Base-by-base conservation (phyloP, 23 tunicate species). In the Phallusia fumigata region DNA sequence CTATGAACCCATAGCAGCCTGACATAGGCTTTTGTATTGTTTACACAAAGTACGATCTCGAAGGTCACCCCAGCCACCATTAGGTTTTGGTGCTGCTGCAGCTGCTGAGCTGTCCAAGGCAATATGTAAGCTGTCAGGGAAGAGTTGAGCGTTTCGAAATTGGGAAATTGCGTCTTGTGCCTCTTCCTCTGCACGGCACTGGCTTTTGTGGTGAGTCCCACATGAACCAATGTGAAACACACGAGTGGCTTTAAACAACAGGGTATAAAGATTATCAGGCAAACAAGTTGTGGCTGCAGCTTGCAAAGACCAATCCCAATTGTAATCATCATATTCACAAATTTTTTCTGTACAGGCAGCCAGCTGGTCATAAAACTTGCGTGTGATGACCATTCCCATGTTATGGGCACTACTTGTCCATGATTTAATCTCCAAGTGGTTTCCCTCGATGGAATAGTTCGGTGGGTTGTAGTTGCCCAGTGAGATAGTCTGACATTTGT, bases 31-130 rank as follows among this genome's bases (percentile, higher is more conserved):
- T 72, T 65, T 77, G 83, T 86, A 92, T 22, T 52, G 83, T 76
- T 94, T 88, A 36, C 98, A 94, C 35, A 94, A 77, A 33, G 81
- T 80, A 6, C 79, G 90, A 53, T 96, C 99, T 45, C 99, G 33
- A 6, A 91, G 26, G 64, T 96, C 99, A 13, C 99, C 99, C 99
- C 99, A 96, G 30, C 99, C 99, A 13, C 99, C 99, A 75, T 96
- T 96, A 45, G 82, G 90, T 24, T 52, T 69, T 15, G 90, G 84
- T 33, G 52, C 76, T 11, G 77, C n/a, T 0, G 84, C 53, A 21
- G 65, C 65, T 18, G 83, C 82, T 10, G 82, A 79, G 31, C 84
- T 80, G 74, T 76, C 82, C 73, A 85, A 11, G 30, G 86, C 89
- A 0, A 90, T 78, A 69, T 82, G 86, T 12, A 93, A 75, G 0